phyloP scores from a whole-genome alignment of 2,888 invertebrate species.

The Cephalotes varians region DNA sequence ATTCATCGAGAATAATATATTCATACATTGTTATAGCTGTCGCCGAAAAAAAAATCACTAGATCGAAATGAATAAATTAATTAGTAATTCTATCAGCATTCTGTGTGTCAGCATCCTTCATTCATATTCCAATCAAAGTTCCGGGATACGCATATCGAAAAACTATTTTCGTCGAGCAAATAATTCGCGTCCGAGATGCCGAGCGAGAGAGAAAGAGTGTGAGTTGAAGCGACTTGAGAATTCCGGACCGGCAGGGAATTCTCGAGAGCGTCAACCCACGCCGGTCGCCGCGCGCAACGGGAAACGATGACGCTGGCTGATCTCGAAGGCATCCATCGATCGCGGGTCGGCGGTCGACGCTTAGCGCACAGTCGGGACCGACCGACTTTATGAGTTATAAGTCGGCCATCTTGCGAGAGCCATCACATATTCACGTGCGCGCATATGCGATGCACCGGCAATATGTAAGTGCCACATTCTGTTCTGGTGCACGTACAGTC shows the following conservation, averaged over 20 bases:
- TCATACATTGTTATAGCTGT: background rate
- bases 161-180: background rate
- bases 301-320: conserved; percentile 74
- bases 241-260: conserved; percentile 65
- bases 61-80: background rate
- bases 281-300: conserved; percentile 65
- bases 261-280: conserved; percentile 75
- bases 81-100: background rate
- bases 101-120: background rate
- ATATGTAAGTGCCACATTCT: conserved; percentile 83
- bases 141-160: background rate
- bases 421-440: conserved; percentile 83
- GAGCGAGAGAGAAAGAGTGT: conserved; percentile 27
- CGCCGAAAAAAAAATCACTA: background rate
- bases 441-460: conserved; percentile 81
- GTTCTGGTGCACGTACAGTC: conserved; percentile 81
- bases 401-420: conserved; percentile 85
- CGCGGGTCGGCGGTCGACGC: conserved; percentile 75
- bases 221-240: conserved; percentile 25
- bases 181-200: conserved; percentile 14
- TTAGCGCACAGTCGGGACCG: conserved; percentile 68
- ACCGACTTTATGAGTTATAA: conserved; percentile 85
- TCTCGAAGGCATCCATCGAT: conserved; percentile 80
- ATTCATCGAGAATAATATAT: background rate
- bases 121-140: background rate